Evolutionary conservation across 2,888 invertebrate species (phyloP), one percentile per base, ranked within the genome.

Genomic region (Epinotia ramella): DNA sequence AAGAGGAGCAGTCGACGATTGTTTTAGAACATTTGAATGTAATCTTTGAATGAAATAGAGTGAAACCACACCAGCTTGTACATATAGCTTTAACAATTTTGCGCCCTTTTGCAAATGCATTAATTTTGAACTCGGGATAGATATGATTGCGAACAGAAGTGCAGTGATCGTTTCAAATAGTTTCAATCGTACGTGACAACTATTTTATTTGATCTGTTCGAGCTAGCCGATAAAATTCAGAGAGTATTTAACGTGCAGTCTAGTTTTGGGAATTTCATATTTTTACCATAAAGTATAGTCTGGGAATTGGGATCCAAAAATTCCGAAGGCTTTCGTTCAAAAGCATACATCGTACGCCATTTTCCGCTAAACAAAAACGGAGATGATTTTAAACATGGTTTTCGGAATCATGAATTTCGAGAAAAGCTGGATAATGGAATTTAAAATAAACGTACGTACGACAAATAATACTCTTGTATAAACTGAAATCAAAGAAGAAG

Each of bases 181-280:
- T 68, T 68, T 73, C 63, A 73, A 70, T 75, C 33, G 53, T 44
- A 65, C 65, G 18, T 53, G 53, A 53, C 33, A 33, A 18, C 28
- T n/a, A 49, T 57, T 69, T 56, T 20, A 49, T 40, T 72, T 57
- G 57, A 57, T 46, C 33, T 44, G 13, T 20, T 18, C 24, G 12
- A 24, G 44, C 2, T 11, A 18, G 40, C 13, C 12, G 3, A 66
- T 62, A 44, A n/a, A 64, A 59, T 53, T 67, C 18, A 59, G 49
- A 28, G 40, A 7, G 40, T 40, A 40, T 40, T 40, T 40, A 9
- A 40, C 40, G 40, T 40, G 40, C 9, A 40, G 7, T 9, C 40
- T 28, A 40, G 9, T 9, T 40, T 40, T 9, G 9, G 40, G 40
- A 40, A 40, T 40, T 9, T 9, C 1, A 40, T 9, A 40, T 9